Evolutionary conservation across 1,140 invertebrate species (phyloP), one percentile per base, ranked within the genome.

Genomic region (Drosophila carrolli): DNA sequence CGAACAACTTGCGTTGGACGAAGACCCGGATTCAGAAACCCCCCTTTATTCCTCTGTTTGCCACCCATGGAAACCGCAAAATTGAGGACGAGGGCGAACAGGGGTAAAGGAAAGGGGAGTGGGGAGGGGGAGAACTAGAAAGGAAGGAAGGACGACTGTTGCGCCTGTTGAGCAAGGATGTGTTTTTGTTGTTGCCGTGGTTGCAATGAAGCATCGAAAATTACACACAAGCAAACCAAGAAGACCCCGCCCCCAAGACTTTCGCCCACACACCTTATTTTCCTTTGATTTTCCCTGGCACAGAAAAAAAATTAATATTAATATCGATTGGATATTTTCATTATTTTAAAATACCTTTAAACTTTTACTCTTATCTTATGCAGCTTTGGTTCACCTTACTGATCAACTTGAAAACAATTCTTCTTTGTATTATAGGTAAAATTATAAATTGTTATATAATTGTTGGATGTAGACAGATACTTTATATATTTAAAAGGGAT

Each of bases 151-250:
- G 54, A 56, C 37, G 70, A 68, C 63, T 70, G 78, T 81, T 81
- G 78, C 61, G 80, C 83, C 75, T 84, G 77, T 84, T 83, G 57
- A 75, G 72, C 78, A 60, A 77, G 43, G 60, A 67, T 76, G 63
- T 78, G 75, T 57, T 66, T 40, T 63, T 76, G 71, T 60, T 81
- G 51, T 59, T 76, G 62, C 62, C 88, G 89, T 58, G 75, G 70
- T 76, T 90, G 81, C 83, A 91, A 90, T 91, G 78, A 90, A 82
- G 74, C 90, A 91, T 91, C 74, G 78, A 91, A 85, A 85, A 78
- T 88, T 84, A 54, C 72, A 78, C 72, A 75, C 72, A 76, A 47
- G 70, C 75, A 57, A 44, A 16, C 37, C 35, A 38, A 57, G 27
- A 55, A 61, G 19, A 6, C 2, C 46, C 46, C 46, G 13, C 19